A percentile compares a stretch with the other conserved stretches of the same genome.
phyloP scores from a whole-genome alignment of 1,140 invertebrate genomes.

The Drosophila triauraria region DNA sequence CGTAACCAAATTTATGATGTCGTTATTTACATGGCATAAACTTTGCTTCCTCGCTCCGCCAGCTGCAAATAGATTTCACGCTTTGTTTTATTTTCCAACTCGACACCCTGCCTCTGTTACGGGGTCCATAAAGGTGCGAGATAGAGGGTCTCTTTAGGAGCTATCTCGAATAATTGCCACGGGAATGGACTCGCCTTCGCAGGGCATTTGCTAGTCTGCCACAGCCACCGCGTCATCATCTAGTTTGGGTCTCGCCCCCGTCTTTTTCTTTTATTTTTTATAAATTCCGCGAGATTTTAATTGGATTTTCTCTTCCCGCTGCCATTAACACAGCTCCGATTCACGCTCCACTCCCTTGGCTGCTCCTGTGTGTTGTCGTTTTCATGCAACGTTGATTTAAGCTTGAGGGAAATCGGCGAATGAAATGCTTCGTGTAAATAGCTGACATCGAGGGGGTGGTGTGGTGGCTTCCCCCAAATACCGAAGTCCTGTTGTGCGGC shows the following conservation, averaged over 20 bases:
- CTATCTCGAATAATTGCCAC: not conserved
- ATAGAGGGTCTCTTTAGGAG: not conserved
- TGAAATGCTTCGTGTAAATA: constrained; percentile 77
- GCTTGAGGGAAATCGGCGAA: constrained; percentile 73
- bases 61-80: constrained; percentile 76
- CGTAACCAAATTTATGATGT: constrained; percentile 80
- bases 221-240: constrained; percentile 7
- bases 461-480: constrained; percentile 11
- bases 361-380: constrained; percentile 49
- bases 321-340: constrained; percentile 56
- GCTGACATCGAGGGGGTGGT: constrained; percentile 48
- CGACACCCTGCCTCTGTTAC: constrained; percentile 33
- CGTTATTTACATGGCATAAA: constrained; percentile 82
- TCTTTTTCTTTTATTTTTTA: constrained; percentile 17
- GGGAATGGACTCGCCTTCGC: not conserved
- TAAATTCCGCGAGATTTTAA: constrained; percentile 70
- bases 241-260: constrained; percentile 2
- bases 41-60: constrained; percentile 57
- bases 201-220: constrained; percentile 34
- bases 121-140: constrained; percentile 15
- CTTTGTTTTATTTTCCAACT: constrained; percentile 69
- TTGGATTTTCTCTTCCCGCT: constrained; percentile 77
- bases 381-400: constrained; percentile 74
- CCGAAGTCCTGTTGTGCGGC: constrained; percentile 20
- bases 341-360: constrained; percentile 7